These are phyloP conservation scores for Catocala sponsa DNA, from an alignment of 2,888 invertebrate species.

Conservation along the genomic window DNA sequence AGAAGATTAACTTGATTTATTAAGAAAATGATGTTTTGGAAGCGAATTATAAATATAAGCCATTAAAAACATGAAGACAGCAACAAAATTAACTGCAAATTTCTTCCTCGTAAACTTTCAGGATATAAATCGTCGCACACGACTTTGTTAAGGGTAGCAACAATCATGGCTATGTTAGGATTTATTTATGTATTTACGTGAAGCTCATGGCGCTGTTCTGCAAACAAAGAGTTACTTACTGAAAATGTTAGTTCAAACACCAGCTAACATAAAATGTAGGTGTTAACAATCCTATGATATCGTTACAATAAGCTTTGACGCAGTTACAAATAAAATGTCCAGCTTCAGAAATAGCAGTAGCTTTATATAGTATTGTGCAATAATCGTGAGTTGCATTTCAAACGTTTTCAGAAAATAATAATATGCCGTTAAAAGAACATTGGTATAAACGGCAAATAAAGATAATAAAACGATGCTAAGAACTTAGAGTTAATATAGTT, in stretches of 20 bases:
- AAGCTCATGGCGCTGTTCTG: constrained; percentile 30
- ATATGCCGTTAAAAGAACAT: too few species aligned
- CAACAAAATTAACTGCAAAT: constrained; percentile 53
- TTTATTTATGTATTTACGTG: constrained; percentile 47
- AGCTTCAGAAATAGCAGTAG: neutral
- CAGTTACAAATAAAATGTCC: constrained; percentile 8
- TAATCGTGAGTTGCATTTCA: too few species aligned
- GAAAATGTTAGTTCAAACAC: too few species aligned
- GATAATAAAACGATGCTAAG: too few species aligned
- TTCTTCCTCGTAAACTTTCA: constrained; percentile 57
- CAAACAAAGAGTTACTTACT: constrained; percentile 10
- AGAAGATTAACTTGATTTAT: constrained; percentile 50
- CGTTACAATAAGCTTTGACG: neutral
- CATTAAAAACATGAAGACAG: constrained; percentile 59
- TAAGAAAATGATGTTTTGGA: constrained; percentile 48
- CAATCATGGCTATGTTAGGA: constrained; percentile 51
- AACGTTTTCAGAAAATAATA: too few species aligned
- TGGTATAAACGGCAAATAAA: too few species aligned
- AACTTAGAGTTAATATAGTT: constrained; percentile 13
- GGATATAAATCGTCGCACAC: constrained; percentile 59
- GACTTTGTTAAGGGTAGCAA: constrained; percentile 57
- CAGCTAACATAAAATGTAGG: constrained; percentile 1
- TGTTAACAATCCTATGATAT: constrained; percentile 4
- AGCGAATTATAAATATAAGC: constrained; percentile 56
- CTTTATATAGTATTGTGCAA: neutral